Base-by-base conservation (phyloP, 2,113 vertebrate species). In the Todiramphus saurophagus region DNA sequence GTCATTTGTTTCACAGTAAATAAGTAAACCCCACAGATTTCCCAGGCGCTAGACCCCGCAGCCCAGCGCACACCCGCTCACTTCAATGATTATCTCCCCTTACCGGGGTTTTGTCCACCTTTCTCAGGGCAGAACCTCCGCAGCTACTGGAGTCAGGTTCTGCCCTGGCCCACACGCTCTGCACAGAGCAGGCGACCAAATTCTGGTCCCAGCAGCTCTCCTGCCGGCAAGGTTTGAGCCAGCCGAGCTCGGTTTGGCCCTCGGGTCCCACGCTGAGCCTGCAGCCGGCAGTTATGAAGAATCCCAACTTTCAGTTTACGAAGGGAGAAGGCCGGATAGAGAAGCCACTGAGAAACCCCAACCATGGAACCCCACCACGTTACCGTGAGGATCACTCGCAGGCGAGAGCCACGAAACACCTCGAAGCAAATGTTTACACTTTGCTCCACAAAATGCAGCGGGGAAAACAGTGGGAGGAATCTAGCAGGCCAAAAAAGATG, bases 381-480 rank as follows among this genome's bases (percentile, higher is more conserved):
- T 25, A 3, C 53, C 23, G 46, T 13, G 8, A 44, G 66, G 72
- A 76, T 78, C 50, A 31, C 60, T 75, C 19, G 0, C 50, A 25
- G 81, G 27, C 37, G 10, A 75, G 35, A 76, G 78, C 56, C 67
- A 39, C 50, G 63, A 17, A 78, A 89, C 41, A 55, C 55, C 63
- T 51, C 72, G 35, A 31, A 55, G 68, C 53, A 44, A 81, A 58
- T 39, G 86, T 89, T 95, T 84, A 63, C 87, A 21, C 84, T 87
- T 39, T 19, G 51, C 73, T 75, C 51, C 89, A 60, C 39, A 21
- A 87, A 94, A 68, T 16, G n/a, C 41, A 24, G 67, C 0, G 23
- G 31, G 62, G 66, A 89, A 78, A 93, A 53, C 35, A 33, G 96
- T 85, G 89, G 95, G 95, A 93, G 94, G 87, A 66, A 90, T 37